Base-by-base conservation (phyloP, 2,113 vertebrate genomes). In the Prunella himalayana region DNA sequence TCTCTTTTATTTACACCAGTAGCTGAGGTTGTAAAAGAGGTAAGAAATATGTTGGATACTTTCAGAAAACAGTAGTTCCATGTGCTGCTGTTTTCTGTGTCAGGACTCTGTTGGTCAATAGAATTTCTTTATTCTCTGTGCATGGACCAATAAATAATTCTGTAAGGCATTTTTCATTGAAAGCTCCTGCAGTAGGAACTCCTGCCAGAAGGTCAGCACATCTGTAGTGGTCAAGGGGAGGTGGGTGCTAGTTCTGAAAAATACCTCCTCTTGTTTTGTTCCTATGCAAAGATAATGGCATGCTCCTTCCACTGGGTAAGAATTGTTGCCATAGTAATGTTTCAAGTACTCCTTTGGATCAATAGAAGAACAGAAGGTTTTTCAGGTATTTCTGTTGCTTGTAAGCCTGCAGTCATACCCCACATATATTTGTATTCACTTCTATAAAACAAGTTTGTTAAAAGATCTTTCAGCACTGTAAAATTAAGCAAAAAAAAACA, bases 261-360 rank as follows among this genome's bases (percentile, higher is more conserved):
- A 88, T 50, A 13, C 91, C 80, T 89, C 82, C 75, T 89, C 83
- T 92, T 73, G 78, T 81, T 96, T 97, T 92, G 92, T 86, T 96
- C 90, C 90, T 93, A 88, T 93, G 95, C 85, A 90, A 82, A 84
- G 88, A 95, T 92, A 98, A 96, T 95, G 73, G 64, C 90, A 87
- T 90, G 77, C 90, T 95, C 95, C 95, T 92, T 85, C 93, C 81
- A 95, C 94, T 53, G 87, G 94, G 86, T 92, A 96, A 90, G 91
- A 92, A 94, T 93, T 97, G 97, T 98, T 98, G 96, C 97, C 97
- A 98, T 97, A 97, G 97, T 94, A 97, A 98, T 98, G 84, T 94
- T 97, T 97, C 89, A 87, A 97, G 96, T 90, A 92, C 82, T 97
- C 57, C 91, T 94, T 85, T 96, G 91, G 96, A 97, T 98, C 98